Evolutionary conservation across 2,888 invertebrate species (phyloP), one percentile per base, ranked within the genome.

Genomic region (Leucophora obtusa): DNA sequence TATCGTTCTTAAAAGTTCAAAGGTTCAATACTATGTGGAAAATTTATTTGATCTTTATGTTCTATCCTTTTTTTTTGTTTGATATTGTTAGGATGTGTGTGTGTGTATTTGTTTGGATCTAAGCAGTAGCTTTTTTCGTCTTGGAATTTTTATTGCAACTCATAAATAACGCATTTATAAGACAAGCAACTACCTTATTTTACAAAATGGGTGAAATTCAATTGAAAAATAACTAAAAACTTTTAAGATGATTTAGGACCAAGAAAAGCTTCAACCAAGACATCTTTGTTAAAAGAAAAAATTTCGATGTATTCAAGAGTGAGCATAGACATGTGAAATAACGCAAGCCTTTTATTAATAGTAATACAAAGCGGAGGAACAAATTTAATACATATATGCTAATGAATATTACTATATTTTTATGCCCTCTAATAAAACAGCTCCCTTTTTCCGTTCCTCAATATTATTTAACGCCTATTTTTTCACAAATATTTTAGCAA

Each of bases 141-240:
- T 65, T 71, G 82, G 82, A 79, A 83, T 83, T 83, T 84, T 84
- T 84, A 84, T 84, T 83, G 77, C 83, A 72, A 74, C 74, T 78
- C 83, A 84, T 84, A 84, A 84, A 84, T 84, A 83, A 83, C 72
- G 83, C 82, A 82, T 83, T 83, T 82, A 75, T 77, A 70, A 76
- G 75, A 79, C 76, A 77, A 63, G 70, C 70, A 73, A 77, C 77
- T 77, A 81, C 77, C 74, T 73, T 77, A 72, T 76, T 72, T 76
- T 51, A 35, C 10, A 47, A 47, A 47, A 47, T 51, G n/a, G 59
- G 1, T 10, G 5, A 62, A 62, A 72, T 72, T 60, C 71, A 72
- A 72, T 72, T 72, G 71, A n/a, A 56, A 14, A 54, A 54, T 9
- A 4, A 54, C 11, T 1, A 14, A 7, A 54, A 38, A 38, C 10